Percentiles rank a stretch among this genome's conserved stretches.
These are phyloP conservation scores for Drosophila pegasa DNA, from an alignment of 2,888 invertebrate species.

Conservation along the genomic window DNA sequence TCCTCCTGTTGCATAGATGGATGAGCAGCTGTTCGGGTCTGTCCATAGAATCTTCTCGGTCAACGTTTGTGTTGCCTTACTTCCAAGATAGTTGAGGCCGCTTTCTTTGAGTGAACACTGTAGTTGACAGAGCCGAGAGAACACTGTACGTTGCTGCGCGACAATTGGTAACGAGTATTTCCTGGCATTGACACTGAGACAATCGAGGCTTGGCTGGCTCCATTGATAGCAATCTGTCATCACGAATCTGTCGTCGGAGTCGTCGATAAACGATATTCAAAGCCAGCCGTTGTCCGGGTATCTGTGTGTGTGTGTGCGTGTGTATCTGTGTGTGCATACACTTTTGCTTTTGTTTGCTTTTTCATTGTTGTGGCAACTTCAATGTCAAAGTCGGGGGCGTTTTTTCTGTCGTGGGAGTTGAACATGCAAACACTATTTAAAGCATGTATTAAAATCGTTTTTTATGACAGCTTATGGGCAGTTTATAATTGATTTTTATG, in stretches of 20 bases:
- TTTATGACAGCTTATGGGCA: conserved; percentile 39
- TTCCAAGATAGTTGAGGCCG: too few relatives aligned
- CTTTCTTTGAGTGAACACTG: too few relatives aligned
- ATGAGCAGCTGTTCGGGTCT: not conserved
- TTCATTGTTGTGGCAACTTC: conserved; percentile 45
- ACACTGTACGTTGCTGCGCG: not conserved
- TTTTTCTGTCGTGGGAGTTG: conserved; percentile 41
- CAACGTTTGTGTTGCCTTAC: not conserved
- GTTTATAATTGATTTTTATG: conserved; percentile 38
- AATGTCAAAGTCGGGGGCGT: conserved; percentile 73
- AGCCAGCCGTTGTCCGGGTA: conserved; percentile 11
- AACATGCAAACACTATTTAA: conserved; percentile 25
- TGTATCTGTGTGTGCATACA: conserved; percentile 5
- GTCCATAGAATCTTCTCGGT: not conserved
- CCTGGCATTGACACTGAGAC: conserved; percentile 25
- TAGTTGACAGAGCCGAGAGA: not conserved
- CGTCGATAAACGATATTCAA: conserved; percentile 36
- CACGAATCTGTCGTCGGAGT: conserved; percentile 34
- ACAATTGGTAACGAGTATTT: conserved; percentile 19
- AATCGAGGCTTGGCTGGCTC: conserved; percentile 27
- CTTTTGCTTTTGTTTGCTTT: conserved; percentile 29
- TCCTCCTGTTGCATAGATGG: not conserved
- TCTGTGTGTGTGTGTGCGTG: conserved; percentile 8
- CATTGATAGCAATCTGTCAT: conserved; percentile 42
- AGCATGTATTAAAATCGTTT: conserved; percentile 30